These are phyloP conservation scores for Norana najaformis DNA, from an alignment of 2,888 invertebrate species.

Conservation along the genomic window DNA sequence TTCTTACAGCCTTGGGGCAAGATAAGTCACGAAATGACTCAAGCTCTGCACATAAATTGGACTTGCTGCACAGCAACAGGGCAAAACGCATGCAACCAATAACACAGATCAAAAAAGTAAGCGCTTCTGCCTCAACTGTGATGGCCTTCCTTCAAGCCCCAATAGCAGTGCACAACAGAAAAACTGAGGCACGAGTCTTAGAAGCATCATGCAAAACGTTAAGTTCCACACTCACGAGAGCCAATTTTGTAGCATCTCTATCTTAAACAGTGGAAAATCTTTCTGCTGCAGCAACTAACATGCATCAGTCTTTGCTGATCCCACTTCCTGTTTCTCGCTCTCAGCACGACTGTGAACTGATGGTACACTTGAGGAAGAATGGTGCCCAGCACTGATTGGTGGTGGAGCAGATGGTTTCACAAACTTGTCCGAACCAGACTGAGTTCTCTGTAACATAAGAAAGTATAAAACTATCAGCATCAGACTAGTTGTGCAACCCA, in stretches of 20 bases:
- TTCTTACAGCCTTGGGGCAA: background rate
- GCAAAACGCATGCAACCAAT: background rate
- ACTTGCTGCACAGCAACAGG: background rate
- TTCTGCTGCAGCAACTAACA: background rate
- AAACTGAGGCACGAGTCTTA: constrained; percentile 2
- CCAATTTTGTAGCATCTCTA: background rate
- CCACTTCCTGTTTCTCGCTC: background rate
- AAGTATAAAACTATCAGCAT: background rate
- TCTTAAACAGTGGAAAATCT: background rate
- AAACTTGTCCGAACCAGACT: constrained; percentile 54
- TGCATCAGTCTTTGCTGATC: constrained; percentile 6
- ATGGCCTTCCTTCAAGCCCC: background rate
- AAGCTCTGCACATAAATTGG: background rate
- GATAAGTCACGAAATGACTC: background rate
- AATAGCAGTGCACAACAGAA: background rate
- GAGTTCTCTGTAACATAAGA: constrained; percentile 43
- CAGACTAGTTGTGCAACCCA: too few relatives aligned
- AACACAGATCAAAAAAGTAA: constrained; percentile 2
- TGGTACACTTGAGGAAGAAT: constrained; percentile 15
- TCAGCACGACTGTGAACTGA: constrained; percentile 4
- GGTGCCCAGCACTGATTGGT: constrained; percentile 31
- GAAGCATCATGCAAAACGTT: constrained; percentile 13
- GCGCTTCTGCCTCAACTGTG: too few relatives aligned
- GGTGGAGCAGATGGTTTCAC: constrained; percentile 56
- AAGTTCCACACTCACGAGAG: background rate